phyloP scores from a whole-genome alignment of 2,797 vertebrate genomes.

The Sebastes nivosus region DNA sequence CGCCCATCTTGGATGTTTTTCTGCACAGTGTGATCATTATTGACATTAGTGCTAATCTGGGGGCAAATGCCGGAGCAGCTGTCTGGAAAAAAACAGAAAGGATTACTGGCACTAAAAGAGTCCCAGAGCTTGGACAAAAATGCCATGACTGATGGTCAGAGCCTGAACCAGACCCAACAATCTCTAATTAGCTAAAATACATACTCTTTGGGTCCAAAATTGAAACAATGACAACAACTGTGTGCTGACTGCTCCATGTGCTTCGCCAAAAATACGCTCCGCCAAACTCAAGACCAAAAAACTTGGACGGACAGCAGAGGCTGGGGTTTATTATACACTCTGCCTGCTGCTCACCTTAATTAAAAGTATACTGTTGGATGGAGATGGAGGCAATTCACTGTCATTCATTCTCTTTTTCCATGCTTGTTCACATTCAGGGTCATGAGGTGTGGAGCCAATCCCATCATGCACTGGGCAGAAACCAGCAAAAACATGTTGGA shows the following conservation, averaged over 20 bases:
- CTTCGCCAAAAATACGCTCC: slow-evolving; percentile 9
- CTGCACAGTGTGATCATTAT: slow-evolving; percentile 74
- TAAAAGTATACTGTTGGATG: slow-evolving; percentile 29
- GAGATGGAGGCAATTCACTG: slow-evolving; percentile 11
- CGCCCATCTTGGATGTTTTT: slow-evolving; percentile 60
- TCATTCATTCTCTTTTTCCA: neutral
- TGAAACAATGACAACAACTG: slow-evolving; percentile 36
- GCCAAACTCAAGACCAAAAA: neutral
- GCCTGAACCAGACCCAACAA: slow-evolving; percentile 47
- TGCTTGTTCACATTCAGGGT: slow-evolving; percentile 10
- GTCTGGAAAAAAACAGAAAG: slow-evolving; percentile 43
- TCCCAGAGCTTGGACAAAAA: slow-evolving; percentile 59
- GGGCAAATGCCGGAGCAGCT: slow-evolving; percentile 71
- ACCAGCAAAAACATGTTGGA: neutral
- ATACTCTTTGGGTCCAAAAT: slow-evolving; percentile 31
- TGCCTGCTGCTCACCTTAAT: slow-evolving; percentile 18
- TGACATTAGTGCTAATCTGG: slow-evolving; percentile 76
- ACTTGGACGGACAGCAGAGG: neutral
- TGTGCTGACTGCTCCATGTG: slow-evolving; percentile 1
- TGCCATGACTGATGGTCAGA: slow-evolving; percentile 58
- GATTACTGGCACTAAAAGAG: slow-evolving; percentile 64
- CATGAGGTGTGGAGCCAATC: slow-evolving; percentile 1
- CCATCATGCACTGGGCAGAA: slow-evolving; percentile 1
- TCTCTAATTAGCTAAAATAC: slow-evolving; percentile 62
- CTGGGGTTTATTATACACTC: neutral